Evolutionary conservation across 1,140 invertebrate species (phyloP), one percentile per base, ranked within the genome.

Genomic region (Formica exsecta): DNA sequence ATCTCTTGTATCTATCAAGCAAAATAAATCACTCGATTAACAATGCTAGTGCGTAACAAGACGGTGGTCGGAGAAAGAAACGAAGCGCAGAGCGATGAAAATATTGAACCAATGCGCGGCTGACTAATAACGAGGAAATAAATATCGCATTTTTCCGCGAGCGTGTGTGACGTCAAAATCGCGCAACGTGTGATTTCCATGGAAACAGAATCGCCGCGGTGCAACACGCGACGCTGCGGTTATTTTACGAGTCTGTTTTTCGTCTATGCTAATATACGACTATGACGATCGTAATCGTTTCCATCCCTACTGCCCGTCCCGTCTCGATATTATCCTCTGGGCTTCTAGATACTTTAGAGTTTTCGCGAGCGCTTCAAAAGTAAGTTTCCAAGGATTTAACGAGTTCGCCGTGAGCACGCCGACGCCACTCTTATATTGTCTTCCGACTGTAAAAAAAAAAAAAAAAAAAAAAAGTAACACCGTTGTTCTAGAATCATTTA

Each of bases 191-290:
- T 77, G 86, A 90, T 90, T 90, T 83, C 88, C 89, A 90, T 90
- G 88, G 89, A 77, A 90, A 90, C 88, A 83, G 86, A 87, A 86
- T 32, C 73, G 71, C 59, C 54, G 68, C 54, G 68, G 38, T 65
- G 48, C 77, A 51, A 22, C 66, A 16, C 66, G 76, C 71, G 62
- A 41, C 51, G 57, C 41, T 41, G 74, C 64, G 65, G 32, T 80
- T 85, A 80, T 90, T 91, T 92, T 92, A 92, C 89, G 89, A 91
- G 80, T 90, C 87, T 92, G 91, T 91, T 92, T 92, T 92, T 92
- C 89, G 88, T 90, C 85, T 91, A 92, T 92, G 91, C 89, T 91
- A 92, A 92, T 92, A 86, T 87, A 91, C 90, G 88, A 91, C 86
- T 77, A 88, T 85, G 83, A 90, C 76, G 89, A 90, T 90, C 85